phyloP scores from a whole-genome alignment of 2,888 invertebrate species.

The Hybos culiciformis region DNA sequence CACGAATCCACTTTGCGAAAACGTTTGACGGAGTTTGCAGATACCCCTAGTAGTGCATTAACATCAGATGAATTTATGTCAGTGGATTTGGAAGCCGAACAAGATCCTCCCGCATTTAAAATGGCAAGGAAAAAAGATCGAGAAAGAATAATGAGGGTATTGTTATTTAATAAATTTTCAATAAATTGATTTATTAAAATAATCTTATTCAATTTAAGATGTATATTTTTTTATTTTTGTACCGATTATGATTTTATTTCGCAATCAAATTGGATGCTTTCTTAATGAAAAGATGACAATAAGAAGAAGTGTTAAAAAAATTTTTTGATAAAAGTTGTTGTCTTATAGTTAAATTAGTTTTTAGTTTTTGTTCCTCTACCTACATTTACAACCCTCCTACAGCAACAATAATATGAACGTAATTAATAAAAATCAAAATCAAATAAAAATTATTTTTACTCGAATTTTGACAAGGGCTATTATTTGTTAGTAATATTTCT shows the following conservation, averaged over 20 bases:
- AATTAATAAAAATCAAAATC: too few relatives aligned
- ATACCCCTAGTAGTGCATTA: slow-evolving; percentile 87
- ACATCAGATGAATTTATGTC: slow-evolving; percentile 95
- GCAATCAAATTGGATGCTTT: neutral
- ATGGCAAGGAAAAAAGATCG: slow-evolving; percentile 41
- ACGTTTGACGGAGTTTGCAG: slow-evolving; percentile 85
- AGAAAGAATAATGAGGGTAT: slow-evolving; percentile 9
- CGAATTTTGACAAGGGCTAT: neutral
- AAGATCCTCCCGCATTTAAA: slow-evolving; percentile 88
- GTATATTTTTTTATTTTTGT: slow-evolving; percentile 12
- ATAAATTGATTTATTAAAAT: slow-evolving; percentile 9
- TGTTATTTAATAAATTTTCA: slow-evolving; percentile 3
- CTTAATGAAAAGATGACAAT: too few relatives aligned
- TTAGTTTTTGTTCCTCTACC: too few relatives aligned
- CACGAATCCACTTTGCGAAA: slow-evolving; percentile 88
- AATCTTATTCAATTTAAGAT: slow-evolving; percentile 1
- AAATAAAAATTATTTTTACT: too few relatives aligned
- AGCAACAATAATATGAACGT: too few relatives aligned
- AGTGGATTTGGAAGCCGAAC: slow-evolving; percentile 90
- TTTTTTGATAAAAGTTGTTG: too few relatives aligned
- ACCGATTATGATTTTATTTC: slow-evolving; percentile 9
- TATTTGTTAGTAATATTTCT: neutral
- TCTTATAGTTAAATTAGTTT: too few relatives aligned
- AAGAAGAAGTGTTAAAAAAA: too few relatives aligned
- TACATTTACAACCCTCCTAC: too few relatives aligned